Evolutionary conservation across 2,797 vertebrate species (phyloP).

Genomic region (Clarias platycephalus): DNA sequence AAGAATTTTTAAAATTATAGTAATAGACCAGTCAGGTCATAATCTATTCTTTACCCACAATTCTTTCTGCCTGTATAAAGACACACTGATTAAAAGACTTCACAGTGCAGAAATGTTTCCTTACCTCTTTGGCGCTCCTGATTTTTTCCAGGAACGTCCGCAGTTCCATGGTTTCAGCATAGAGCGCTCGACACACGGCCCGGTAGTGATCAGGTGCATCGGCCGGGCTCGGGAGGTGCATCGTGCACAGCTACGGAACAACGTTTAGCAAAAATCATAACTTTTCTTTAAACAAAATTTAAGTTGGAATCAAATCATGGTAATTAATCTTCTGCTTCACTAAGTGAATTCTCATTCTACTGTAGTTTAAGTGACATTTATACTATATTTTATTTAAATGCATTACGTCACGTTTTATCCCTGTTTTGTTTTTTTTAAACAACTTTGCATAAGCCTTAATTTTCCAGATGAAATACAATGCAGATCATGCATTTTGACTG

Average conservation of each 20-base stretch:
- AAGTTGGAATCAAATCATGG: background rate
- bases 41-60: background rate
- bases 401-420: too few species aligned
- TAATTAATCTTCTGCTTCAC: background rate
- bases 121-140: conserved; percentile 94
- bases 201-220: conserved; percentile 91
- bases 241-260: conserved; percentile 81
- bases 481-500: too few species aligned
- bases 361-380: background rate
- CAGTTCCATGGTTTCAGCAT: conserved; percentile 92
- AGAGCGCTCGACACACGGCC: conserved; percentile 94
- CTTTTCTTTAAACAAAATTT: background rate
- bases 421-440: too few species aligned
- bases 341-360: background rate
- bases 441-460: too few species aligned
- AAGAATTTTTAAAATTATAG: too few species aligned
- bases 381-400: background rate
- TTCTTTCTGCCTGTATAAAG: background rate
- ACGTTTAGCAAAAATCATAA: background rate
- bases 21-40: too few species aligned
- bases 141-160: conserved; percentile 93
- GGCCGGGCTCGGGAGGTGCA: conserved; percentile 83
- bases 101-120: conserved; percentile 31
- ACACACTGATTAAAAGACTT: background rate
- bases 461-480: too few species aligned